Evolutionary conservation across 1,140 invertebrate genomes (phyloP), one percentile per base, ranked within the genome.

Genomic region (Brachionus plicatilis): DNA sequence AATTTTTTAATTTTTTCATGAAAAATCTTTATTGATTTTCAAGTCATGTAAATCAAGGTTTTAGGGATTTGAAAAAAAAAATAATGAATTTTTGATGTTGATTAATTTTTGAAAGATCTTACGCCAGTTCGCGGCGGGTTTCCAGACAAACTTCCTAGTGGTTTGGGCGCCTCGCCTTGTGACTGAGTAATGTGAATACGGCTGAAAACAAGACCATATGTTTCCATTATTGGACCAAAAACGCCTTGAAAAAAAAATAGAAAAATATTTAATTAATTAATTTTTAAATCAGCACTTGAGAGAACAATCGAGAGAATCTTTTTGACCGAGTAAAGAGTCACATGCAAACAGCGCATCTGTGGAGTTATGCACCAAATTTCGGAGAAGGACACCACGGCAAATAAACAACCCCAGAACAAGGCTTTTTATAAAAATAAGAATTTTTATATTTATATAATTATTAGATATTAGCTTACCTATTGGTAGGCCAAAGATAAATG

Each of bases 331-430:
- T 41, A 82, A 11, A 82, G 43, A 3, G 41, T 45, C 8, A 82
- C 65, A 82, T 82, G 79, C 27, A 82, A 27, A 37, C 53, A 68
- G 17, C 79, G 33, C 24, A 82, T 82, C 9, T 82, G 53, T 11
- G 79, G 79, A 43, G 79, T 82, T 11, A 82, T 27, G 17, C 79
- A 82, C 79, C 79, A 84, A 11, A 84, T 84, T n/a, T 84, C 60
- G 12, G 68, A 41, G 8, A 82, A 82, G 12, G 79, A 82, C 8
- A 82, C 79, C 33, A 43, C 12, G 2, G 79, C 79, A 82, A 82
- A 82, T 45, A 82, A 4, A 68, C 79, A 65, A 27, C 79, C 79
- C 79, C 79, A 82, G 33, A 65, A 82, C n/a, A 82, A 68, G 9
- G 79, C 79, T 80, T 53, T 53, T 4, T 3, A 5, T n/a, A 29